phyloP scores from a whole-genome alignment of 2,888 invertebrate genomes.

The Callosobruchus maculatus region DNA sequence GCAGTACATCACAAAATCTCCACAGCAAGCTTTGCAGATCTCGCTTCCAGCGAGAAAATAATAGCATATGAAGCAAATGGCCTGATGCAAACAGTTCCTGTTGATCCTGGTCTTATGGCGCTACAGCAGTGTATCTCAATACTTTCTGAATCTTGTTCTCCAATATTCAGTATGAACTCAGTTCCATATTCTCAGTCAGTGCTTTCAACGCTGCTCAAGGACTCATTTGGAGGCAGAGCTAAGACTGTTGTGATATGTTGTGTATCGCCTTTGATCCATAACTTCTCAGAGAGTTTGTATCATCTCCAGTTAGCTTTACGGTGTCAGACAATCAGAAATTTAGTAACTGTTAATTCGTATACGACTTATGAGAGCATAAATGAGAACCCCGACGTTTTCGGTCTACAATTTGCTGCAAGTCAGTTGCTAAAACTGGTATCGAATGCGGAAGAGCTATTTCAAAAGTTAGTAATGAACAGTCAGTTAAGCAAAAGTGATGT shows the following conservation, averaged over 20 bases:
- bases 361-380: conserved; percentile 37
- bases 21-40: conserved; percentile 66
- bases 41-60: conserved; percentile 57
- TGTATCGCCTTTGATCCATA: conserved; percentile 65
- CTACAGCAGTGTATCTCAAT: conserved; percentile 63
- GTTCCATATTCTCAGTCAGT: conserved; percentile 62
- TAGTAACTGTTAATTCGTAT: conserved; percentile 67
- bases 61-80: conserved; percentile 47
- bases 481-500: conserved; percentile 68
- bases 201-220: conserved; percentile 65
- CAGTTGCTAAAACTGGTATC: conserved; percentile 80
- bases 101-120: conserved; percentile 63
- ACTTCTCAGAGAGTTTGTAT: conserved; percentile 66
- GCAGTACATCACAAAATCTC: conserved; percentile 68
- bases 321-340: conserved; percentile 66
- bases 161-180: conserved; percentile 31
- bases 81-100: conserved; percentile 51
- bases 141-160: conserved; percentile 49
- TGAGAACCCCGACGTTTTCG: conserved; percentile 56
- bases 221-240: conserved; percentile 73
- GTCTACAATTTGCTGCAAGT: conserved; percentile 76
- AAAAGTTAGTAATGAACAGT: conserved; percentile 68
- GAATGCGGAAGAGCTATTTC: conserved; percentile 81
- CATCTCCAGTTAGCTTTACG: conserved; percentile 65
- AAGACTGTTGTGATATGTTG: conserved; percentile 71